These are phyloP conservation scores for Sapayoa aenigma DNA, from an alignment of 2,113 vertebrate species.

Conservation along the genomic window DNA sequence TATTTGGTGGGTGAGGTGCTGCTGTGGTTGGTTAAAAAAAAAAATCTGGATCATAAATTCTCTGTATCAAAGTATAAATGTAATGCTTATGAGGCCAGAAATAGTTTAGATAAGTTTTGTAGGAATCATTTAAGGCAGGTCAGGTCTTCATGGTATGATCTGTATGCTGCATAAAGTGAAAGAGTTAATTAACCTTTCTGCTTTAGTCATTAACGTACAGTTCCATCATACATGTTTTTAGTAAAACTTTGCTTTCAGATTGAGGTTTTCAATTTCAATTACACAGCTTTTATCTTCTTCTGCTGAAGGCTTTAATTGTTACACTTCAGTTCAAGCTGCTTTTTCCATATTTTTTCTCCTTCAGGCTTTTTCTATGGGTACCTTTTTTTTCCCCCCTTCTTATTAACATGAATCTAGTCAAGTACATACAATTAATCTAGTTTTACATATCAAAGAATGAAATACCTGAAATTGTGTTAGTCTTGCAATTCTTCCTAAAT, in stretches of 20 bases:
- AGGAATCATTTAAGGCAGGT: not conserved
- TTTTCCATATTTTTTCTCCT: not conserved
- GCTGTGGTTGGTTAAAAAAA: not conserved
- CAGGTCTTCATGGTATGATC: not conserved
- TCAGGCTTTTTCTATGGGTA: not conserved
- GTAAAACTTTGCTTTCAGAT: not conserved
- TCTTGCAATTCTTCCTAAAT: not conserved
- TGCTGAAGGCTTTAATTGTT: constrained; percentile 30
- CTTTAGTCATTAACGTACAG: not conserved
- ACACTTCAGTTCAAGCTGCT: not conserved
- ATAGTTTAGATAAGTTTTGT: not conserved
- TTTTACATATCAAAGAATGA: not conserved
- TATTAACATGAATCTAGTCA: not conserved
- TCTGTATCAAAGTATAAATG: not conserved
- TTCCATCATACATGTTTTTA: not conserved
- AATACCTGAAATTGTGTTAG: not conserved
- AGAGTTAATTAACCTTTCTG: not conserved
- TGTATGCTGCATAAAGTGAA: not conserved
- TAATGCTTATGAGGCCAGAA: not conserved
- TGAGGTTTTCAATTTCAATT: constrained; percentile 3
- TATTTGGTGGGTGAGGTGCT: not conserved
- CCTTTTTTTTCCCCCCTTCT: not conserved
- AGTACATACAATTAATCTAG: not conserved
- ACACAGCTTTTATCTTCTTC: not conserved
- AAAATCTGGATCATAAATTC: not conserved